Base-by-base conservation (phyloP, 2,797 vertebrate genomes). In the Stomatorhinus walkeri region DNA sequence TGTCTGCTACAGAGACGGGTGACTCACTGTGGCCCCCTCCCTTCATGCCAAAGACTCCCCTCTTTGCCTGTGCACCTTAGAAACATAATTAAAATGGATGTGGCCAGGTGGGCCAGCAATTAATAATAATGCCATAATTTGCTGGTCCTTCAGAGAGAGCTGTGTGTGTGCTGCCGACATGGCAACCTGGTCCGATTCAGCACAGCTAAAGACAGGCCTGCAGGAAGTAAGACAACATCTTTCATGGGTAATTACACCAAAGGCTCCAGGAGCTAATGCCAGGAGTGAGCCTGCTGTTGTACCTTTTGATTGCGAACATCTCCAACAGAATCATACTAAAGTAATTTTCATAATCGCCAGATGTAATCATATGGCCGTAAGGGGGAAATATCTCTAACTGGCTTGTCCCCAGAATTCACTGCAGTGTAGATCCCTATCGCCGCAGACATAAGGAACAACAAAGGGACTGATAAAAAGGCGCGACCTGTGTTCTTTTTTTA, bases 1-100 rank as follows among this genome's bases (percentile, higher is more conserved):
- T 90, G 87, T 85, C 85, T 91, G 91, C 90, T 89, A 91, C 84
- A 68, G 88, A 90, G 89, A 88, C 90, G 83, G 89, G 72, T 89
- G 86, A 90, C 88, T 64, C 72, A 79, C 72, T n/a, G 16, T 43
- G 72, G 32, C 72, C 72, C 32, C 36, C 72, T 40, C 72, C 88
- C 89, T 22, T 40, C 61, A 19, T 40, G 48, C 24, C 51, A 81
- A 64, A 61, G 22, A 61, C 40, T 48, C n/a, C 68, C 59, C 40
- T 54, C 68, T 81, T 49, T 43, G 28, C 49, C 4, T 14, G 68
- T 32, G 36, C 64, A 76, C 43, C 46, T 84, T 51, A 49, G 81
- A 51, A 49, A 48, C 46, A 16, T 59, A 54, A 87, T 87, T 87
- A 22, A 54, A 54, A 87, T 87, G 49, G 83, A 85, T 85, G 83